Evolutionary conservation across 2,797 vertebrate species (phyloP), one percentile per base, ranked within the genome.

Genomic region (Hyperoplus immaculatus): DNA sequence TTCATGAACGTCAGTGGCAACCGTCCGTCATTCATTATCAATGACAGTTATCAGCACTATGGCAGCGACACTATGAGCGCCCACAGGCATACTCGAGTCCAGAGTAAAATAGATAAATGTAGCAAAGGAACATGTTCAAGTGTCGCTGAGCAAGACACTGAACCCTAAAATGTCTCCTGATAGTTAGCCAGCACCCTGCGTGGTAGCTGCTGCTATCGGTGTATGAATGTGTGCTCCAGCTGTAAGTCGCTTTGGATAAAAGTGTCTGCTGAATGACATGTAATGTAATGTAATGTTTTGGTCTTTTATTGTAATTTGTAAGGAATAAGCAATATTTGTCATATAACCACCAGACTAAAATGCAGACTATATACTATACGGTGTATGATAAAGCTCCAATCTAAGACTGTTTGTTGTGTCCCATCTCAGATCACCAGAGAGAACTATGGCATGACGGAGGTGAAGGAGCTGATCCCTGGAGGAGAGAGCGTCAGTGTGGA

Each of bases 361-460:
- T 29, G 29, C 29, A 29, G 29, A 29, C 29, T 29, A 29, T 29
- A 29, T 29, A 29, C 3, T 29, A 29, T 45, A 2, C 46, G 14
- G 11, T 46, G n/a, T 69, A 11, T 38, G 38, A 12, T 8, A 41
- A 8, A 16, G 21, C 15, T 21, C 1, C 1, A 18, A 5, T 38
- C 3, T 54, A 1, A 62, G 42, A 39, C 14, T 51, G 1, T 39
- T 8, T 58, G 14, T 45, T 76, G 36, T 69, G 50, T 77, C 74
- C 59, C 10, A 8, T 56, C 7, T 59, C 73, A 99, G 98, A 98
- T 99, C 87, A 98, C 97, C 80, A 96, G 97, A 81, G 97, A 99
- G 88, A 97, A 97, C 93, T 99, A 99, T 1, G 98, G 98, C 14
- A 92, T 99, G 83, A 94, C 95, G 0, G 97, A 98, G 73, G 95